Evolutionary conservation across 2,113 vertebrate genomes (phyloP).

Genomic region (cat (Felis catus)): DNA sequence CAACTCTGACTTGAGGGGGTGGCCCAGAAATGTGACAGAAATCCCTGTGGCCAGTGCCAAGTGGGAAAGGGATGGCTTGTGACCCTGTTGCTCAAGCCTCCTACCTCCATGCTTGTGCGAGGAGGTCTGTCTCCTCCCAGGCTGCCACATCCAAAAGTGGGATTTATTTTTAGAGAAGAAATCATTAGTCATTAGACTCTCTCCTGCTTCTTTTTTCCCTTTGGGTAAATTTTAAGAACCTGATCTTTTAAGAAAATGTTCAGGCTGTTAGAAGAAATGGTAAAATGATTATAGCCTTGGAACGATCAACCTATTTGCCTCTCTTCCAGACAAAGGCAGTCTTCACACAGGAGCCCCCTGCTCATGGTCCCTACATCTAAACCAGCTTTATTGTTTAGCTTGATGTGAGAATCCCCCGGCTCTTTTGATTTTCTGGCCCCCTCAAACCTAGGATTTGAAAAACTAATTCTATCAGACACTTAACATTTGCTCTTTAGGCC

Average conservation of each 20-base stretch:
- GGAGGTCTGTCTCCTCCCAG: conserved; percentile 50
- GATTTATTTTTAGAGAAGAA: conserved; percentile 74
- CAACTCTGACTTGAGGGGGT: conserved; percentile 43
- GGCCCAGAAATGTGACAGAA: conserved; percentile 30
- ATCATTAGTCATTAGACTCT: conserved; percentile 76
- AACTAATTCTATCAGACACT: conserved; percentile 13
- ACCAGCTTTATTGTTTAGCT: conserved; percentile 30
- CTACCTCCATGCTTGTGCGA: background rate
- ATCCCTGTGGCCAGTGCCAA: background rate
- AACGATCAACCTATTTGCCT: conserved; percentile 1
- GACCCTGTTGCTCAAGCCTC: conserved; percentile 25
- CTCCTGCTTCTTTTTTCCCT: conserved; percentile 33
- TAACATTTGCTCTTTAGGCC: conserved; percentile 55
- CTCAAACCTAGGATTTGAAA: conserved; percentile 53
- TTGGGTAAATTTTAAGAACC: conserved; percentile 68
- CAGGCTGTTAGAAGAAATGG: conserved; percentile 53
- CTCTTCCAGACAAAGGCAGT: conserved; percentile 47
- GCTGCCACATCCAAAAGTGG: conserved; percentile 57
- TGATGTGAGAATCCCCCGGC: conserved; percentile 1
- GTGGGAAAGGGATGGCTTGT: background rate
- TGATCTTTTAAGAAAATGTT: conserved; percentile 70
- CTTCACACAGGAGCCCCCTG: background rate
- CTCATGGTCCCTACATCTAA: background rate
- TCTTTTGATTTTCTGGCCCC: conserved; percentile 29
- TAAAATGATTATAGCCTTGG: conserved; percentile 67